Evolutionary conservation across 2,113 vertebrate species (phyloP).

Genomic region (Toxotes chatareus): DNA sequence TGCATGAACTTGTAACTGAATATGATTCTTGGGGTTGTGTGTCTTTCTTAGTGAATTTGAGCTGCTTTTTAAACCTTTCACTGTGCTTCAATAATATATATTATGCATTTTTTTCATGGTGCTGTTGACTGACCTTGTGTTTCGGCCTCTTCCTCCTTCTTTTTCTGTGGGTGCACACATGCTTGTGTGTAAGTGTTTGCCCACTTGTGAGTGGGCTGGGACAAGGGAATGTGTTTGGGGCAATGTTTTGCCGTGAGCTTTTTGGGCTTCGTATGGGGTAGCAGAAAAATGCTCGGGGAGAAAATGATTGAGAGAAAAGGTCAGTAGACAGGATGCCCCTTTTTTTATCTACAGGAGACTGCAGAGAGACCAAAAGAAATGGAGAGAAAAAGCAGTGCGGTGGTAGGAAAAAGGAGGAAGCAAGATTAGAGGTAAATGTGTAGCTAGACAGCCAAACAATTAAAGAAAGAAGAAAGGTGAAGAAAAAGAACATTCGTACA

Average conservation of each 20-base stretch:
- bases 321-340: slow-evolving; percentile 77
- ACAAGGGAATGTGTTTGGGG: slow-evolving; percentile 28
- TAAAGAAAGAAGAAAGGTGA: not conserved
- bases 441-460: slow-evolving; percentile 31
- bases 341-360: slow-evolving; percentile 62
- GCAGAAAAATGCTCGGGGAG: slow-evolving; percentile 62
- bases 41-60: not conserved
- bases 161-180: not conserved
- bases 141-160: slow-evolving; percentile 37
- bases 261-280: slow-evolving; percentile 33
- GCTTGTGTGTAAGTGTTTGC: slow-evolving; percentile 18
- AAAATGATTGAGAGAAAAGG: slow-evolving; percentile 79
- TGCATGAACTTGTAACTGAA: slow-evolving; percentile 34
- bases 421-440: slow-evolving; percentile 34
- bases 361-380: slow-evolving; percentile 25
- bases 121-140: slow-evolving; percentile 45
- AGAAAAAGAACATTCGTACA: not conserved
- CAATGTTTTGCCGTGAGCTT: slow-evolving; percentile 43
- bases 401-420: slow-evolving; percentile 27
- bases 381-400: slow-evolving; percentile 27
- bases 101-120: not conserved
- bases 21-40: slow-evolving; percentile 18
- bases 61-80: slow-evolving; percentile 19
- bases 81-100: not conserved
- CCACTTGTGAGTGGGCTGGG: slow-evolving; percentile 8